phyloP scores from a whole-genome alignment of 2,888 invertebrate species.

The Bruchidius siliquastri region DNA sequence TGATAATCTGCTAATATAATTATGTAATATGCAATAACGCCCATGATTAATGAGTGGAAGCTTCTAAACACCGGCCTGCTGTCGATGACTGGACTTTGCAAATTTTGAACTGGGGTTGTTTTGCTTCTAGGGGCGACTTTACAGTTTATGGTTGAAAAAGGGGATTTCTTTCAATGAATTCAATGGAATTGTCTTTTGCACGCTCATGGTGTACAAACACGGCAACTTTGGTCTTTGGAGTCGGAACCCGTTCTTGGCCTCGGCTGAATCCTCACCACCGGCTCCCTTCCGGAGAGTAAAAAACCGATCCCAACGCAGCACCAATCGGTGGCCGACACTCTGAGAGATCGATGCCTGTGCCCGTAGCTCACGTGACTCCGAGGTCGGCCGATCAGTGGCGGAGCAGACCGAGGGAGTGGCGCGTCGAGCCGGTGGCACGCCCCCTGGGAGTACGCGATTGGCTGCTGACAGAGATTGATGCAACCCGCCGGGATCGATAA shows the following conservation, averaged over 20 bases:
- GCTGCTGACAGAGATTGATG: slow-evolving; percentile 1
- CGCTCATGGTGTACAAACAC: neutral
- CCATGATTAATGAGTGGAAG: too few species aligned
- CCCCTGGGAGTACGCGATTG: slow-evolving; percentile 13
- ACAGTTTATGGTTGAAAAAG: too few species aligned
- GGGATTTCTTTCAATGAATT: too few species aligned
- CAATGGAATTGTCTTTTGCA: neutral
- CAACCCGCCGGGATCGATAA: slow-evolving; percentile 1
- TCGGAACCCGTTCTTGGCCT: neutral
- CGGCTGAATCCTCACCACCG: neutral
- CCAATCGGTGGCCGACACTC: slow-evolving; percentile 4
- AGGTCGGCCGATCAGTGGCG: slow-evolving; percentile 13
- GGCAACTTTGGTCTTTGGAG: neutral
- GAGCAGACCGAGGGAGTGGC: slow-evolving; percentile 3
- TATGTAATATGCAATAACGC: too few species aligned
- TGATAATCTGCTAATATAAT: too few species aligned
- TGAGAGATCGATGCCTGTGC: neutral
- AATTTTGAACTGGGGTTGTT: too few species aligned
- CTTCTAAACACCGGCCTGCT: too few species aligned
- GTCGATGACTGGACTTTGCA: too few species aligned
- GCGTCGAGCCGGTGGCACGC: slow-evolving; percentile 24
- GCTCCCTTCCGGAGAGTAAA: neutral
- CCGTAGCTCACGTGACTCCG: slow-evolving; percentile 1
- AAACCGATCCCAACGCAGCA: slow-evolving; percentile 1
- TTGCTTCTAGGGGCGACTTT: too few species aligned